Evolutionary conservation across 2,113 vertebrate species (phyloP).

Genomic region (Zapus hudsonius): DNA sequence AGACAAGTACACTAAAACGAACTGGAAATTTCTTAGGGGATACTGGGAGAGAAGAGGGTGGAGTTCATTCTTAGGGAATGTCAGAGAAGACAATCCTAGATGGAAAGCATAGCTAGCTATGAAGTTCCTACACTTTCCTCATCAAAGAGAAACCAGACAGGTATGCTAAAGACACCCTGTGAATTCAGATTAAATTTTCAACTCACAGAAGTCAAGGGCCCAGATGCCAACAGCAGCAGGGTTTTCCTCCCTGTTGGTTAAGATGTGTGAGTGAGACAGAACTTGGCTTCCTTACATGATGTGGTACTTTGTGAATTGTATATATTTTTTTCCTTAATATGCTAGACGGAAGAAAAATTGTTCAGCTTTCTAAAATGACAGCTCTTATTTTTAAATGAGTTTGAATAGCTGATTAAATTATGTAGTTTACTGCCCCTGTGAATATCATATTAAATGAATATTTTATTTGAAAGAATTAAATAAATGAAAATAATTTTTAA

Average conservation of each 20-base stretch:
- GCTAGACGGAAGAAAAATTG: conserved; percentile 62
- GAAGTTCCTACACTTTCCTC: background rate
- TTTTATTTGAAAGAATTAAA: conserved; percentile 74
- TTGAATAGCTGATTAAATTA: conserved; percentile 73
- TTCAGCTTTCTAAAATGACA: conserved; percentile 58
- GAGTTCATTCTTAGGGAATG: conserved; percentile 29
- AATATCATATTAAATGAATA: conserved; percentile 67
- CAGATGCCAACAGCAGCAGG: background rate
- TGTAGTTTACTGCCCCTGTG: conserved; percentile 73
- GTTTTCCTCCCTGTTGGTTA: conserved; percentile 20
- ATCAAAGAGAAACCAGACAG: conserved; percentile 53
- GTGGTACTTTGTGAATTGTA: background rate
- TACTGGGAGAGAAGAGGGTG: background rate
- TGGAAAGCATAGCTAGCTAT: background rate
- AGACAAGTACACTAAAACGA: background rate
- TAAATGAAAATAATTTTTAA: conserved; percentile 74
- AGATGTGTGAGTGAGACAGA: background rate
- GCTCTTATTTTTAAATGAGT: conserved; percentile 72
- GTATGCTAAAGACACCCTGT: conserved; percentile 8
- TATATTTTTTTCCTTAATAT: conserved; percentile 22
- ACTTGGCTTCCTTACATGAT: conserved; percentile 35
- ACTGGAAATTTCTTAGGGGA: background rate
- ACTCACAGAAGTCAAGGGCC: conserved; percentile 35
- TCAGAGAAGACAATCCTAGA: background rate
- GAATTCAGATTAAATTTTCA: conserved; percentile 54